Evolutionary conservation across 2,113 vertebrate genomes (phyloP), one percentile per base, ranked within the genome.

Genomic region (Passer montanus): DNA sequence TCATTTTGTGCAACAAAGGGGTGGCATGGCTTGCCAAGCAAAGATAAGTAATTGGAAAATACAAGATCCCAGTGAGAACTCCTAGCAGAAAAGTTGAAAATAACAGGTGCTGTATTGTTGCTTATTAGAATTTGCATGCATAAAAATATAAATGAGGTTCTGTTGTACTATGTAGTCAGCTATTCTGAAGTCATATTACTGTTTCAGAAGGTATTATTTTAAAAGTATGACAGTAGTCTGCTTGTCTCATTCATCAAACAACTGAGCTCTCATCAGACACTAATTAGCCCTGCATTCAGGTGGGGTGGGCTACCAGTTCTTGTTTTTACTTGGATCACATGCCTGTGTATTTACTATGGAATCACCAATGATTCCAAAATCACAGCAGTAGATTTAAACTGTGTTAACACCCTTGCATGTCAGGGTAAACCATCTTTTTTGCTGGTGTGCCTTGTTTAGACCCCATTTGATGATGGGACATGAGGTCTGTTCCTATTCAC

Each of bases 31-130:
- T 92, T 95, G 88, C 89, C 77, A 72, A 66, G 73, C 10, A 94
- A 68, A 92, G 69, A 89, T 88, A 81, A 90, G 50, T 94, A 92
- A 92, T 70, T 88, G 66, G 47, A 94, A 96, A 97, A 93, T 63
- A 63, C 20, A 73, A 94, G 53, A 55, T 26, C 49, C 50, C 60
- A 83, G 52, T 83, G 50, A 85, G 90, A 96, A 83, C 63, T 56
- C 41, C 41, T 44, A 92, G 68, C 23, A 94, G 41, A 95, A 97
- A 94, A 86, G 69, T 22, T 78, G 76, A 47, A 86, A 87, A 93
- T 80, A 44, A 2, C 30, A 52, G 22, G 9, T 84, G 24, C 60
- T 18, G 1, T 90, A 56, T 89, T 52, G 39, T 74, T 70, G 19
- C 27, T 56, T 80, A 24, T 55, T 80, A 37, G 68, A 82, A 77